phyloP scores from a whole-genome alignment of 2,113 vertebrate species.

The Neomonachus schauinslandi region DNA sequence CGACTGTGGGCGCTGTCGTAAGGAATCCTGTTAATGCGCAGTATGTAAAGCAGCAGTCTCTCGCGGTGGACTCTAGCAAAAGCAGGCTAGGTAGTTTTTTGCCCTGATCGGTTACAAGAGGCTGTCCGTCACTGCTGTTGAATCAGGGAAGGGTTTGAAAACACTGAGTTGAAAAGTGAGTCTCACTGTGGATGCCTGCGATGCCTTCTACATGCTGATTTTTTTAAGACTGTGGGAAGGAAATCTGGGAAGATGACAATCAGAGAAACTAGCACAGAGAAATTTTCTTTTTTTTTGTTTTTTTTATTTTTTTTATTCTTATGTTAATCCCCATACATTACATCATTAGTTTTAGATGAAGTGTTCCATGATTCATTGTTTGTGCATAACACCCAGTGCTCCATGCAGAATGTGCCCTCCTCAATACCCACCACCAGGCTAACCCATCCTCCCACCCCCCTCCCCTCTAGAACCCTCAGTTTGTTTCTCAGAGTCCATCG shows the following conservation, averaged over 20 bases:
- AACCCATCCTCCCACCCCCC: no score
- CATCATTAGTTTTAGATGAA: no score
- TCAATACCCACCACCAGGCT: no score
- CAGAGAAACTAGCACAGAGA: not conserved
- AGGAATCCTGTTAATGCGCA: constrained; percentile 61
- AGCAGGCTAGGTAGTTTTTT: not conserved
- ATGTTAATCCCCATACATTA: no score
- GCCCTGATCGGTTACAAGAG: constrained; percentile 1
- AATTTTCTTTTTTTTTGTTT: no score
- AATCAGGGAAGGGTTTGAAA: not conserved
- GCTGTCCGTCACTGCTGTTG: not conserved
- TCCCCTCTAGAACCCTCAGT: no score
- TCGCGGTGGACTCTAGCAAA: constrained; percentile 34
- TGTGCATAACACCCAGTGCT: no score
- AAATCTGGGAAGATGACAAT: not conserved
- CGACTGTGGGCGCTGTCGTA: constrained; percentile 29
- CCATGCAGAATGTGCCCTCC: no score
- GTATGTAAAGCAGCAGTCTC: constrained; percentile 29
- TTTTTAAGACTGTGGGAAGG: not conserved
- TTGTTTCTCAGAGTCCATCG: no score
- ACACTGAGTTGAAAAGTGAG: not conserved
- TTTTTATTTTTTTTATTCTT: no score
- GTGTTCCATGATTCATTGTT: no score
- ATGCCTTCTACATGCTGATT: not conserved
- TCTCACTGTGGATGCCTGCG: not conserved